Evolutionary conservation across 2,113 vertebrate genomes (phyloP).

Genomic region (Ctenodactylus gundi): DNA sequence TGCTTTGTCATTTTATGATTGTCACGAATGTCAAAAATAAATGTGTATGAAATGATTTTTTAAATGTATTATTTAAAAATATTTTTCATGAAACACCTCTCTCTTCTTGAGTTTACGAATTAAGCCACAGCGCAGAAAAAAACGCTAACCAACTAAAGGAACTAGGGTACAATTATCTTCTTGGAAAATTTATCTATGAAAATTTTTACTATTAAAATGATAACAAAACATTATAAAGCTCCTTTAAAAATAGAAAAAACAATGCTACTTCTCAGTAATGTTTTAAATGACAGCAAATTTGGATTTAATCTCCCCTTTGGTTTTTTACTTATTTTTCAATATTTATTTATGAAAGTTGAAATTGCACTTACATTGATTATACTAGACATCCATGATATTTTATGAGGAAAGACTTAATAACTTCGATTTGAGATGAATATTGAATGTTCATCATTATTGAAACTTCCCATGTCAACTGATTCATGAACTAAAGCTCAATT

Average conservation of each 20-base stretch:
- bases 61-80: not conserved
- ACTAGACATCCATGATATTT: conserved; percentile 71
- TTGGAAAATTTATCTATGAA: not conserved
- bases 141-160: not conserved
- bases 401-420: conserved; percentile 72
- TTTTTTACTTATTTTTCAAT: not conserved
- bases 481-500: conserved; percentile 89
- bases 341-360: conserved; percentile 10
- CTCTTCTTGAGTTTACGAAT: not conserved
- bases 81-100: not conserved
- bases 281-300: not conserved
- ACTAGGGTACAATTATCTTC: not conserved
- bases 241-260: not conserved
- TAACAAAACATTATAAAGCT: not conserved
- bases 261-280: too few relatives aligned
- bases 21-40: not conserved
- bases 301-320: not conserved
- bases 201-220: not conserved
- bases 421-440: not conserved
- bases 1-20: not conserved
- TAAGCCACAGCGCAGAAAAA: not conserved
- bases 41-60: not conserved
- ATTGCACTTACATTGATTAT: conserved; percentile 54
- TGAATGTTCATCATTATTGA: conserved; percentile 55
- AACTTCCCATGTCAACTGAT: conserved; percentile 76